Evolutionary conservation across 2,113 vertebrate species (phyloP).

Genomic region (Chunga burmeisteri): DNA sequence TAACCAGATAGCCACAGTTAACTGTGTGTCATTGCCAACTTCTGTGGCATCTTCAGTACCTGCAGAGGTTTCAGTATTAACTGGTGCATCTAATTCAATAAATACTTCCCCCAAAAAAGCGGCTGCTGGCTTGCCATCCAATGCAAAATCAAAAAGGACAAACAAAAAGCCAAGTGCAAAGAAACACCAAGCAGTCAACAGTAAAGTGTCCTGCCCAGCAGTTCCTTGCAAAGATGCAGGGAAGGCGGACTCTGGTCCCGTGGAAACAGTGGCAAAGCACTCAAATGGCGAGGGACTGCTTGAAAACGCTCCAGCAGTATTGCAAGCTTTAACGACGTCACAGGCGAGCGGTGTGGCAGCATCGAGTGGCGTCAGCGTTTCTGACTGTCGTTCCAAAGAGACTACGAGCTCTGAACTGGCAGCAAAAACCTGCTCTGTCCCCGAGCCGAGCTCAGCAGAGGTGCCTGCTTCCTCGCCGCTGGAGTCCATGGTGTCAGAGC

Average conservation of each 20-base stretch:
- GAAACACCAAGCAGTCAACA: constrained; percentile 71
- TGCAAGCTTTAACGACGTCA: not conserved
- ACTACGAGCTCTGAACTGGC: not conserved
- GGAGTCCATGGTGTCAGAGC: constrained; percentile 32
- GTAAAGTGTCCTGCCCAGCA: constrained; percentile 38
- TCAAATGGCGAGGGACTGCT: not conserved
- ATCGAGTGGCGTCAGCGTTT: rapidly evolving
- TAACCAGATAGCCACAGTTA: constrained; percentile 63
- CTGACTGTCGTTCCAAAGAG: constrained; percentile 55
- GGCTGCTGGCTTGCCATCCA: constrained; percentile 21
- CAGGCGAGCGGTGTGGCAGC: not conserved
- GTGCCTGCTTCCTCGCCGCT: not conserved
- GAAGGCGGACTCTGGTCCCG: constrained; percentile 37
- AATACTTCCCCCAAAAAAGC: constrained; percentile 52
- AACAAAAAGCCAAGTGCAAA: constrained; percentile 79
- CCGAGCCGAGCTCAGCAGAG: not conserved
- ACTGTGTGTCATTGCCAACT: constrained; percentile 58
- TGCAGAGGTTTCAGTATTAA: constrained; percentile 52
- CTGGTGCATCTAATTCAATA: constrained; percentile 33
- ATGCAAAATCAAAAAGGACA: constrained; percentile 75
- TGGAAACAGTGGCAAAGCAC: not conserved
- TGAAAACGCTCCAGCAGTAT: not conserved
- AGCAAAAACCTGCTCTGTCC: not conserved
- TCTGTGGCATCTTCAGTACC: constrained; percentile 42
- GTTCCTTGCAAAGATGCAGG: constrained; percentile 61